Conservation (phyloP, 2,113 vertebrate genomes). For the Brachypteracias leptosomus region DNA sequence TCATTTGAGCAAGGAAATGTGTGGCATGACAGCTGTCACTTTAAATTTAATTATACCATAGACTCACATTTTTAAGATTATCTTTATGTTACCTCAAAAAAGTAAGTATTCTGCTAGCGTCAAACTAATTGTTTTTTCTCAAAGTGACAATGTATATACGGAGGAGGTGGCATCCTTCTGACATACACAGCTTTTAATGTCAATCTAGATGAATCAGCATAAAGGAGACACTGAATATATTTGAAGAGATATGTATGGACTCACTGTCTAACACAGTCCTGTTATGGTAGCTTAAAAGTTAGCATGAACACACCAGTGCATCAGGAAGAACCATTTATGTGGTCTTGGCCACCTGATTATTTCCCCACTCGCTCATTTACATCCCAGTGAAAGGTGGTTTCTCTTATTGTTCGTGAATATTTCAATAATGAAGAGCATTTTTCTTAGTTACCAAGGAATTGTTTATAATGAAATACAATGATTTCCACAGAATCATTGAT, state of each 20-base stretch:
- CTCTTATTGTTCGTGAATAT: background rate
- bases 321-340: background rate
- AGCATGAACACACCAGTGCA: background rate
- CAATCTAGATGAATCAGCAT: conserved; percentile 19
- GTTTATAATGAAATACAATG: background rate
- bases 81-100: conserved; percentile 1
- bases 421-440: background rate
- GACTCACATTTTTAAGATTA: conserved; percentile 10
- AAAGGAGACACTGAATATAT: background rate
- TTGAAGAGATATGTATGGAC: background rate
- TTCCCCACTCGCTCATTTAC: background rate
- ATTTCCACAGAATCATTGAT: background rate
- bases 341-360: background rate
- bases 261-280: background rate
- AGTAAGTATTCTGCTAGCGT: background rate
- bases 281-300: background rate
- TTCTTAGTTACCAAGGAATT: background rate
- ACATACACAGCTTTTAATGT: conserved; percentile 3
- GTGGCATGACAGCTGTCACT: conserved; percentile 38
- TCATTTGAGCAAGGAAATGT: background rate
- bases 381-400: background rate
- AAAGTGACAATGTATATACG: conserved; percentile 3
- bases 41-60: conserved; percentile 19
- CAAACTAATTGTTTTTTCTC: conserved; percentile 23
- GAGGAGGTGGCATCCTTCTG: conserved; percentile 9